A percentile compares a stretch with the other conserved stretches of the same genome.
These are phyloP conservation scores for Limnothrissa miodon DNA, from an alignment of 2,113 vertebrate species.

Conservation along the genomic window DNA sequence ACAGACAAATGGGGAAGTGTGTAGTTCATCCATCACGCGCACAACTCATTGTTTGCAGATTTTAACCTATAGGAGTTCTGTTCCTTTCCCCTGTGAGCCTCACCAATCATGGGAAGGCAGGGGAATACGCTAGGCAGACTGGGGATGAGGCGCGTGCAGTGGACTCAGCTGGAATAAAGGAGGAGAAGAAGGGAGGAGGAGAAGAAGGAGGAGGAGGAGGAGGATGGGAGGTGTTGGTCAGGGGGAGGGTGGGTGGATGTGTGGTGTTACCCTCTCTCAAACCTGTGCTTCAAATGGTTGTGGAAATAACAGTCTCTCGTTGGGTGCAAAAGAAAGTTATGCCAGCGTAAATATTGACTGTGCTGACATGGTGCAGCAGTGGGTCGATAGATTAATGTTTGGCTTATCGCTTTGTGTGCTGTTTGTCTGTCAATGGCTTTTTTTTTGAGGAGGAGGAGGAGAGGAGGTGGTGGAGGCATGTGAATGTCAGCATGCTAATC, in stretches of 20 bases:
- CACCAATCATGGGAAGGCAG: constrained; percentile 66
- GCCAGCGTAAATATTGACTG: constrained; percentile 44
- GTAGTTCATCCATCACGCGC: constrained; percentile 72
- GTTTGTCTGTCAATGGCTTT: constrained; percentile 25
- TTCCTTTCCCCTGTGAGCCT: constrained; percentile 65
- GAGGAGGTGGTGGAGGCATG: constrained; percentile 3
- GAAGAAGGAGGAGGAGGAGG: constrained; percentile 1
- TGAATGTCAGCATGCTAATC: constrained; percentile 5
- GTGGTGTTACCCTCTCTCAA: background rate
- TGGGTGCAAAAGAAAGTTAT: constrained; percentile 34
- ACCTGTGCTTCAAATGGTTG: constrained; percentile 20
- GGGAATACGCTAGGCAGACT: constrained; percentile 51
- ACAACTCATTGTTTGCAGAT: constrained; percentile 73
- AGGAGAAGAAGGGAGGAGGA: constrained; percentile 46
- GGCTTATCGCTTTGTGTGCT: constrained; percentile 30
- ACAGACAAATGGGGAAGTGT: constrained; percentile 73
- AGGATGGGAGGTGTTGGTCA: background rate
- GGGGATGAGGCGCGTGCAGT: constrained; percentile 49
- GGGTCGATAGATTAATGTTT: constrained; percentile 52
- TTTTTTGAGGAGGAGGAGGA: constrained; percentile 22
- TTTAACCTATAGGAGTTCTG: constrained; percentile 71
- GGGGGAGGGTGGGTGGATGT: background rate
- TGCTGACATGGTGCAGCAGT: constrained; percentile 29
- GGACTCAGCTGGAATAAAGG: constrained; percentile 60
- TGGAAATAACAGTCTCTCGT: constrained; percentile 23